Evolutionary conservation across 2,888 invertebrate genomes (phyloP).

Genomic region (Callimorpha dominula): DNA sequence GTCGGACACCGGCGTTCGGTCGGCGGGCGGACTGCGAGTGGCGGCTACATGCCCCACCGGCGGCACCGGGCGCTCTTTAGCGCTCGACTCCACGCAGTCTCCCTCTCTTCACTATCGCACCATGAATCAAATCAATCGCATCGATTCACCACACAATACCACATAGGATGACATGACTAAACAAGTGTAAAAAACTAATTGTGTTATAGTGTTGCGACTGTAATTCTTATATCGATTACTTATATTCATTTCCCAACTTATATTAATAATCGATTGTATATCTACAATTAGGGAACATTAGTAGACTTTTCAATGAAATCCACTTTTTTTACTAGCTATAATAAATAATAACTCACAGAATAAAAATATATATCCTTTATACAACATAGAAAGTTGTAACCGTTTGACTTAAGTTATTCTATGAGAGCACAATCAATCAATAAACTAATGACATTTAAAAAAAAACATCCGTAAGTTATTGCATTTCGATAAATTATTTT

Average conservation of each 20-base stretch:
- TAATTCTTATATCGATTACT: neutral
- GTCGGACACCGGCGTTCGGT: constrained; percentile 5
- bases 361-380: no score
- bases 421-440: no score
- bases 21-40: neutral
- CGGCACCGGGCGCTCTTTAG: constrained; percentile 14
- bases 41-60: constrained; percentile 14
- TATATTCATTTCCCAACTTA: neutral
- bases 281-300: neutral
- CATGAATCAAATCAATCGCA: constrained; percentile 13
- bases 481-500: no score
- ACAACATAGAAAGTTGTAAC: no score
- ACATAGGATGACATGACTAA: constrained; percentile 30
- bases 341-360: no score
- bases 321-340: neutral
- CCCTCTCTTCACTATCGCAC: constrained; percentile 14
- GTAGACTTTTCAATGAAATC: neutral
- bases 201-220: neutral
- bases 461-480: no score
- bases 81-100: constrained; percentile 14
- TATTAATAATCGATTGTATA: neutral
- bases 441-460: no score
- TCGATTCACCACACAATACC: constrained; percentile 18
- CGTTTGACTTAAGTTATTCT: no score
- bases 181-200: constrained; percentile 5